phyloP scores from a whole-genome alignment of 2,888 invertebrate genomes.

The Halictus quadricinctus region DNA sequence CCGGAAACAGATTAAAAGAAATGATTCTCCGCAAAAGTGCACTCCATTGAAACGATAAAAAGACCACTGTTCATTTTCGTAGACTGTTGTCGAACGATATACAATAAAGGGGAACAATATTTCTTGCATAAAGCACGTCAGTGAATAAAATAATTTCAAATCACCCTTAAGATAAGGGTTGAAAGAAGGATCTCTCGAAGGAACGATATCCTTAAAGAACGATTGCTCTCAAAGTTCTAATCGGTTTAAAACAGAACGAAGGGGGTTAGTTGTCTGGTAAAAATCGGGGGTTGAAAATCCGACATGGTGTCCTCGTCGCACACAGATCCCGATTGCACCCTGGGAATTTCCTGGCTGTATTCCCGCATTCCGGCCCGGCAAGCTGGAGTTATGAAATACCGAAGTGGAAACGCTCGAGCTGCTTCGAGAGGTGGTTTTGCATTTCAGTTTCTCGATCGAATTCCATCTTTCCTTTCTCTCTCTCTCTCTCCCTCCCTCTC shows the following conservation, averaged over 20 bases:
- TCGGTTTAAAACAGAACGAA: neutral
- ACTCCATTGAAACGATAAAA: neutral
- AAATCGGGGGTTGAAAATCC: constrained; percentile 30
- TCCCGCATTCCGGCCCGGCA: constrained; percentile 58
- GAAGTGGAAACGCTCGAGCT: constrained; percentile 66
- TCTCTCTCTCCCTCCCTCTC: neutral
- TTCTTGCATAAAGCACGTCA: neutral
- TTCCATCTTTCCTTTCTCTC: constrained; percentile 47
- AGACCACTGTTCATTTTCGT: neutral
- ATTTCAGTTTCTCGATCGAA: constrained; percentile 69
- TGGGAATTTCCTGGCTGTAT: constrained; percentile 59
- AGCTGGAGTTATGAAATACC: constrained; percentile 74
- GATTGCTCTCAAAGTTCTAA: neutral
- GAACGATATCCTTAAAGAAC: neutral
- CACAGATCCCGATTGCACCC: constrained; percentile 37
- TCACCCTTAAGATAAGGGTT: neutral
- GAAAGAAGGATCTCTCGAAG: neutral
- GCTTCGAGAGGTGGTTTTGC: constrained; percentile 72
- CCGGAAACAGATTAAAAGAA: neutral
- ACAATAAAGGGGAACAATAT: neutral
- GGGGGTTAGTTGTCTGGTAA: neutral
- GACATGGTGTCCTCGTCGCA: constrained; percentile 19
- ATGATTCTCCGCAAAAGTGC: neutral
- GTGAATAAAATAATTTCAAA: neutral
- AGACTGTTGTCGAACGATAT: neutral